Base-by-base conservation (phyloP, 2,113 vertebrate genomes). In the Butorides virescens region DNA sequence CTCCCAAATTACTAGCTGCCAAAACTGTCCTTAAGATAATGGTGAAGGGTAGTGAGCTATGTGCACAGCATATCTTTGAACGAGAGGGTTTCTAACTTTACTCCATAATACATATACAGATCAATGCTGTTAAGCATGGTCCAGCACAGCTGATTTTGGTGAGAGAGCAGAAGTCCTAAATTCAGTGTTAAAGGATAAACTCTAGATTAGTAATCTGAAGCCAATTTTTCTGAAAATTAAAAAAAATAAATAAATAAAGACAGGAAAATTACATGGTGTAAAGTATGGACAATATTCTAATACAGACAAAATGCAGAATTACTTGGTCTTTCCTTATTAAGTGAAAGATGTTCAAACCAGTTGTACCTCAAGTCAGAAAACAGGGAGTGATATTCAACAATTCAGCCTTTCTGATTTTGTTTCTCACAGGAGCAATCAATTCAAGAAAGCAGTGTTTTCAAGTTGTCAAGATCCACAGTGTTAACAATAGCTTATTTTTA, bases 401-500 rank as follows among this genome's bases (percentile, higher is more conserved):
- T 46, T 75, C 49, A 82, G 7, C 13, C 27, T 75, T 94, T 87
- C 44, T 72, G 39, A 81, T 93, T 90, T 90, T 92, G 19, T 79
- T 96, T 94, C 62, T 84, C 9, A 42, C 10, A 37, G 73, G 76
- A 78, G 12, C 61, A 94, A 91, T 81, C 88, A 92, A 46, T 81
- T 82, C 52, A 94, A 89, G 86, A 81, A 94, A 91, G 10, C 17
- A 58, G 15, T 78, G 62, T 61, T 72, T 90, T 86, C 61, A 49
- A 21, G 19, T 46, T 89, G 49, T 85, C 76, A 85, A 61, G 65
- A 82, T 56, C 27, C 44, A 65, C 36, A 55, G 29, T 47, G 66
- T 81, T 84, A 89, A 72, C 30, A 91, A 72, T 58, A 75, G 53
- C 22, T 93, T 92, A 84, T 75, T 74, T 75, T 90, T 80, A 94